Base-by-base conservation (phyloP, 1,140 invertebrate genomes). In the Brachionus paranguensis region DNA sequence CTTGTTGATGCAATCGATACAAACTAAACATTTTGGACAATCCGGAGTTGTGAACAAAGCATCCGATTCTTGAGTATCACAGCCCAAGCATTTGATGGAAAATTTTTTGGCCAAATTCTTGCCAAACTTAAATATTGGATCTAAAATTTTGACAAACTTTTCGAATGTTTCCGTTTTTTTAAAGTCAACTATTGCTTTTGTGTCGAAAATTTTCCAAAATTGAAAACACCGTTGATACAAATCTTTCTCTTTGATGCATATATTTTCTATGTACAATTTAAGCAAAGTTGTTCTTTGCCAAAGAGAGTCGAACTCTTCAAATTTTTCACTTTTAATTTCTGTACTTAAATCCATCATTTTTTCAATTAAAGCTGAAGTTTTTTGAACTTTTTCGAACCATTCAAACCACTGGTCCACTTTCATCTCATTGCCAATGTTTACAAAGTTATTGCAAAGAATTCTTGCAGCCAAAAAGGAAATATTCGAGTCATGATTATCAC, bases 241-340 rank as follows among this genome's bases (percentile, higher is more conserved):
- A 5, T 20, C 41, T 4, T 33, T 11, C 2, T 76, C 29, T 27
- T 76, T 76, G 43, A 12, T 12, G 29, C 72, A 76, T n/a, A 76
- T 24, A 50, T 76, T 50, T 76, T 76, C 72, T 29, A 76, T 76
- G 24, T 76, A 76, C 12, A 50, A 50, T 76, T 76, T 76, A 5
- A 76, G 24, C 3, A 76, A 20, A 12, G 72, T 76, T 50, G 43
- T 50, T 47, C 20, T 17, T 50, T 76, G 43, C 72, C 72, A 76
- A 14, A 76, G 45, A 14, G 72, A 50, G n/a, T 76, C 47, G 17
- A 76, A 76, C 27, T 76, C 72, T 27, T 47, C 10, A 50, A 76
- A 76, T 27, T 53, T 33, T 12, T 20, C 43, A 20, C 50, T 24
- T 17, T 47, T 11, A 12, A 76, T 37, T 14, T 76, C 27, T 24